A percentile compares a stretch with the other conserved stretches of the same genome.
Conservation (phyloP, 2,888 invertebrate species). For the Amiota minor region DNA sequence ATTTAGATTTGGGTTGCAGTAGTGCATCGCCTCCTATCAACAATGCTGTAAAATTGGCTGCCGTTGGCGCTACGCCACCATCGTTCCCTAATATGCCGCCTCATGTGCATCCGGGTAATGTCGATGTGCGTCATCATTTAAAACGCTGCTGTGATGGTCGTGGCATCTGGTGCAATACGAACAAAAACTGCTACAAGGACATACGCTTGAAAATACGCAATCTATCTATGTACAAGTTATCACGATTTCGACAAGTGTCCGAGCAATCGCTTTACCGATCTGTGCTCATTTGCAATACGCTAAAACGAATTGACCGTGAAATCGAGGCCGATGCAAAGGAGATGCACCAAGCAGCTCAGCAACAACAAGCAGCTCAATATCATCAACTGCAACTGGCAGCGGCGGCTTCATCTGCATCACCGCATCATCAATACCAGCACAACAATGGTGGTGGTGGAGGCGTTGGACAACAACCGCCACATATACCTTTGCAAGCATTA, state of each 20-base stretch:
- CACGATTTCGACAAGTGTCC: constrained; percentile 88
- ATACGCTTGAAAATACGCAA: constrained; percentile 91
- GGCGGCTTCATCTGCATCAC: constrained; percentile 53
- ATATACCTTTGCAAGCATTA: constrained; percentile 37
- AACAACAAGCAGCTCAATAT: constrained; percentile 54
- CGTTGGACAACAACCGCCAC: constrained; percentile 48
- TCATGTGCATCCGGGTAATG: constrained; percentile 43
- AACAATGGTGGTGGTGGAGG: constrained; percentile 40
- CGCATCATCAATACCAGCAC: constrained; percentile 56
- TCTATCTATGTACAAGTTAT: constrained; percentile 92
- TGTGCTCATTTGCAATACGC: constrained; percentile 93
- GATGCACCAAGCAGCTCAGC: constrained; percentile 72
- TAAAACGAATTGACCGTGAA: constrained; percentile 90
- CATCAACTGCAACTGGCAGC: constrained; percentile 45
- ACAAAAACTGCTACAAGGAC: constrained; percentile 86
- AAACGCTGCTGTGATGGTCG: constrained; percentile 82
- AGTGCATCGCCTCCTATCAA: constrained; percentile 68
- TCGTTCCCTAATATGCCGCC: constrained; percentile 45
- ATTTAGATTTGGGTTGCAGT: constrained; percentile 85
- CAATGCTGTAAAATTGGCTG: background rate
- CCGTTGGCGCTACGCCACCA: constrained; percentile 36
- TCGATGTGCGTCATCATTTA: constrained; percentile 68
- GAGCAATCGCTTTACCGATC: constrained; percentile 92
- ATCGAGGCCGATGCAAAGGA: constrained; percentile 82
- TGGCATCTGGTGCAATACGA: constrained; percentile 84